Conservation (phyloP, 2,113 vertebrate genomes). For the Ia io region DNA sequence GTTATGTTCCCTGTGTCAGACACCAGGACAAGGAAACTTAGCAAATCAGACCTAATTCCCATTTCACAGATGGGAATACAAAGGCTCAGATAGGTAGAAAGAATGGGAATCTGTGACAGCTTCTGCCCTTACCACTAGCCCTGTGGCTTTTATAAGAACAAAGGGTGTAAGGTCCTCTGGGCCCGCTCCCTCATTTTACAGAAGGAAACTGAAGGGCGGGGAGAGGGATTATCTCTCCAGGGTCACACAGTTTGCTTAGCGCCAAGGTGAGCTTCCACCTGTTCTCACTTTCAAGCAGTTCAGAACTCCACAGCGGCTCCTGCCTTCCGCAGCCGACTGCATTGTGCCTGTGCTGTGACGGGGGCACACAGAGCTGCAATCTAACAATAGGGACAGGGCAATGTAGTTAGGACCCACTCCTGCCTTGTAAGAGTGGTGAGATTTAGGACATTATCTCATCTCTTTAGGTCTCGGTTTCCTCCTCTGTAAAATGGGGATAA, state of each 20-base stretch:
- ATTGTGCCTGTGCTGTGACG: neutral
- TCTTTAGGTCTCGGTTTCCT: neutral
- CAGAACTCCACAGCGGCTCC: neutral
- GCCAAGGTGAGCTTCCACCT: neutral
- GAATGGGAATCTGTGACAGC: neutral
- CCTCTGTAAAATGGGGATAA: neutral
- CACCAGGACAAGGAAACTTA: neutral
- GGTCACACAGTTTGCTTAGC: neutral
- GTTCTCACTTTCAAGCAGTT: neutral
- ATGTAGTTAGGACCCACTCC: neutral
- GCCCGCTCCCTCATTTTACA: neutral
- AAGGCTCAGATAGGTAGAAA: neutral
- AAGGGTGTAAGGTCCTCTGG: neutral
- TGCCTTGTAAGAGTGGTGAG: neutral
- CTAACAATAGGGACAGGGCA: rapidly evolving
- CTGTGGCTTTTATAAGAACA: neutral
- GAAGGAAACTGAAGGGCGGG: neutral
- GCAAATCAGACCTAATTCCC: neutral
- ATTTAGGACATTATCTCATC: neutral
- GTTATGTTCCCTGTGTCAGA: neutral
- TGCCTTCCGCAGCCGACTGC: neutral
- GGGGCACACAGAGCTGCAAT: neutral
- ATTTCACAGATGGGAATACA: neutral
- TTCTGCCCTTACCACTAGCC: neutral
- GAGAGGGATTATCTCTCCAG: neutral